Conservation (phyloP, 2,113 vertebrate species). For the Onychostoma macrolepis region DNA sequence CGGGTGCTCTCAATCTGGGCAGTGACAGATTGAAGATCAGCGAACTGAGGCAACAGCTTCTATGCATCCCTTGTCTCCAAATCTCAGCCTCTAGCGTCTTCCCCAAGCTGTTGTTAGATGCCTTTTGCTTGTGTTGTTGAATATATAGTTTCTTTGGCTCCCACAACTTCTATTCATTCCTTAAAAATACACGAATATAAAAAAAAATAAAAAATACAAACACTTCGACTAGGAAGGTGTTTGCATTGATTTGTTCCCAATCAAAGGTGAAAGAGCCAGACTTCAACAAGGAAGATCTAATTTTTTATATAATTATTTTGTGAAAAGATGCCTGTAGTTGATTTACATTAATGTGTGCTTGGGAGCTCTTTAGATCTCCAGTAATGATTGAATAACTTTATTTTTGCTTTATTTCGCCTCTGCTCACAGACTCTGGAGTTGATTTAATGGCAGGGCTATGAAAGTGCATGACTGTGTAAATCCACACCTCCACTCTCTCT, state of each 20-base stretch:
- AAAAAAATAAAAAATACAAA: not conserved
- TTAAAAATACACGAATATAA: constrained; percentile 20
- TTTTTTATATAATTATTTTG: constrained; percentile 52
- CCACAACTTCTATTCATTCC: not conserved
- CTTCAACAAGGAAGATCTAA: constrained; percentile 48
- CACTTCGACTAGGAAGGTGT: constrained; percentile 52
- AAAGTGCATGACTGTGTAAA: constrained; percentile 55
- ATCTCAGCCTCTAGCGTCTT: constrained; percentile 46
- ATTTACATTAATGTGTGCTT: constrained; percentile 67
- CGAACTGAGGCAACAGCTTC: constrained; percentile 62
- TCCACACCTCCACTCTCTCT: constrained; percentile 53
- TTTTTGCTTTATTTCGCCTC: constrained; percentile 52
- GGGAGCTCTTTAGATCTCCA: constrained; percentile 63
- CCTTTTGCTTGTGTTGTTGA: constrained; percentile 50
- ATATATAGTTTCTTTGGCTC: not conserved
- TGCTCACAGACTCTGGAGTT: constrained; percentile 60
- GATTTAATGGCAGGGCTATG: constrained; percentile 65
- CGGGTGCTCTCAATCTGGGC: constrained; percentile 66
- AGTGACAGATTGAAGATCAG: constrained; percentile 73
- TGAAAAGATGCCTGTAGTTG: constrained; percentile 60
- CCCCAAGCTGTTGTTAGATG: constrained; percentile 43
- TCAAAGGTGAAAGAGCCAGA: constrained; percentile 50
- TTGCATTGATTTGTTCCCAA: constrained; percentile 63
- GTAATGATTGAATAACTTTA: constrained; percentile 68
- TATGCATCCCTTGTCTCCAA: constrained; percentile 52